Evolutionary conservation across 2,113 vertebrate genomes (phyloP).

Genomic region (Megaceryle maxima): DNA sequence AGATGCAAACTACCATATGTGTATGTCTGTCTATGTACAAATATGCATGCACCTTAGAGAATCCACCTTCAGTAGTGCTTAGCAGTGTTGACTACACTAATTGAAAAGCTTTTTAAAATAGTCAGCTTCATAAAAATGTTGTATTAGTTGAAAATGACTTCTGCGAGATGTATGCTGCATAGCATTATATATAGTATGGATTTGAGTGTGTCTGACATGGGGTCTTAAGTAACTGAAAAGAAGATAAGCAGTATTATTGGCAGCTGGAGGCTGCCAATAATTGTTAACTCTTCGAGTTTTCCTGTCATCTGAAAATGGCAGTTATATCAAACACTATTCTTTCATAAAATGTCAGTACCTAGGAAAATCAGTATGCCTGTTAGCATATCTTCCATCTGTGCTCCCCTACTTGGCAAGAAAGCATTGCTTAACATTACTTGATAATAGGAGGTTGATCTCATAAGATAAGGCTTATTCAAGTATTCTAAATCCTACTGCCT

Average conservation of each 20-base stretch:
- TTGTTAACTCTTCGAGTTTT: not conserved
- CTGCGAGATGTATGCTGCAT: not conserved
- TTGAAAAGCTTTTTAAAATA: not conserved
- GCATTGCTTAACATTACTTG: not conserved
- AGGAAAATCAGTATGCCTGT: not conserved
- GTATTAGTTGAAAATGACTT: not conserved
- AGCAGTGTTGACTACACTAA: not conserved
- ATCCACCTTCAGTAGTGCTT: not conserved
- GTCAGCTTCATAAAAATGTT: not conserved
- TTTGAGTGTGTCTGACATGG: not conserved
- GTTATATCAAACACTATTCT: not conserved
- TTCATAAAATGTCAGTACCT: not conserved
- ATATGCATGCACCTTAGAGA: not conserved
- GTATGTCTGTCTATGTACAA: not conserved
- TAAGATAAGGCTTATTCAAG: not conserved
- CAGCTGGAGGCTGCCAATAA: not conserved
- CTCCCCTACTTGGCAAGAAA: not conserved
- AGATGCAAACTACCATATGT: not conserved
- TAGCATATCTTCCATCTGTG: not conserved
- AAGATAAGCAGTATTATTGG: not conserved
- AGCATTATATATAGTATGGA: not conserved
- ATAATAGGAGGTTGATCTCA: not conserved
- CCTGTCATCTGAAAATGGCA: not conserved
- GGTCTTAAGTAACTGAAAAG: conserved; percentile 2
- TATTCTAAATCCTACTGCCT: not conserved